Evolutionary conservation across 1,140 invertebrate genomes (phyloP), one percentile per base, ranked within the genome.

Genomic region (Chymomyza costata): DNA sequence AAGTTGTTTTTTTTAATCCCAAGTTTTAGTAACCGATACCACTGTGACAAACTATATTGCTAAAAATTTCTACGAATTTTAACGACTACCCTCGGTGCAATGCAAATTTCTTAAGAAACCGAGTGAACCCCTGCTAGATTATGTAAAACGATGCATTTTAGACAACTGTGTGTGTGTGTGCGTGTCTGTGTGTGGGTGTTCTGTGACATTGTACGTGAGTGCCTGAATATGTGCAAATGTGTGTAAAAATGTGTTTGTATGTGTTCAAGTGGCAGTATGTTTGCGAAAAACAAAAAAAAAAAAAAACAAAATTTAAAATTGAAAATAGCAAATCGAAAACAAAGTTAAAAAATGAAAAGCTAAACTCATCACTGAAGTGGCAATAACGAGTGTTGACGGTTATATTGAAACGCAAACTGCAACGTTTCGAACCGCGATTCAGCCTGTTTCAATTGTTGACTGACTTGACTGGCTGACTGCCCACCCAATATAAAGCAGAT

Each of bases 301-400:
- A n/a, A n/a, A n/a, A n/a, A n/a, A n/a, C n/a, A n/a, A n/a, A n/a
- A n/a, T n/a, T n/a, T n/a, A n/a, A n/a, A n/a, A n/a, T n/a, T n/a
- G n/a, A n/a, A n/a, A n/a, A n/a, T n/a, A n/a, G n/a, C n/a, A n/a
- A n/a, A n/a, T n/a, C n/a, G 45, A 32, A 44, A 35, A 39, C 13
- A 39, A 53, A 25, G 31, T 39, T 16, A 25, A 31, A 35, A 43
- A 62, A 43, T n/a, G n/a, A n/a, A n/a, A n/a, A n/a, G n/a, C n/a
- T n/a, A 53, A 59, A 51, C 54, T 55, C 54, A 63, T 63, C 58
- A 48, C 41, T 67, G 54, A 55, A 80, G 73, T 78, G 66, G 58
- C 73, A 78, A 78, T 80, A 78, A 78, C 51, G 57, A 50, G 59
- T 63, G 51, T 70, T 63, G 62, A 66, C 28, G 62, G 38, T 53